Conservation (phyloP, 2,797 vertebrate genomes). For the Hephaestus fuliginosus region DNA sequence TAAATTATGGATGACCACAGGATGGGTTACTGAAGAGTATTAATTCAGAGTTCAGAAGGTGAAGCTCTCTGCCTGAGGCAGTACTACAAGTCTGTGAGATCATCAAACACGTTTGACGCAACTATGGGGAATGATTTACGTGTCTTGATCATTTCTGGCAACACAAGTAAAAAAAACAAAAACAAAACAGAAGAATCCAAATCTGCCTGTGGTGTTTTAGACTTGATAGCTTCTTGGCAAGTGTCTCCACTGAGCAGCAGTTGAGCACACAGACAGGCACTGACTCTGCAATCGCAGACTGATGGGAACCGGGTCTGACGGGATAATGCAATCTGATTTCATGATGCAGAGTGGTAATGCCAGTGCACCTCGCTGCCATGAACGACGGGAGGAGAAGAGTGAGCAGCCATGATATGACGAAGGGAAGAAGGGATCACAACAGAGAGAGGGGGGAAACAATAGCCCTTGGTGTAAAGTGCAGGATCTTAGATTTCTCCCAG, state of each 20-base stretch:
- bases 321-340: conserved; percentile 64
- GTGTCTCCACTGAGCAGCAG: conserved; percentile 20
- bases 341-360: conserved; percentile 52
- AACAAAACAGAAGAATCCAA: conserved; percentile 62
- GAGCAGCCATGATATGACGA: conserved; percentile 44
- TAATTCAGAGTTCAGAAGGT: conserved; percentile 34
- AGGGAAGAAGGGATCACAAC: conserved; percentile 15
- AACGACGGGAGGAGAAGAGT: conserved; percentile 39
- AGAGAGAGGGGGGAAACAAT: conserved; percentile 55
- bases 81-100: conserved; percentile 26
- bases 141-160: conserved; percentile 40
- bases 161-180: conserved; percentile 16
- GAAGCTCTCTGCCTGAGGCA: conserved; percentile 17
- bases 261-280: conserved; percentile 36
- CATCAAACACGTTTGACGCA: conserved; percentile 44
- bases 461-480: conserved; percentile 68
- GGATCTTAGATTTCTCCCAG: conserved; percentile 73
- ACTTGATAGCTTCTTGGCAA: conserved; percentile 62
- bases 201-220: conserved; percentile 52
- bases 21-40: conserved; percentile 42
- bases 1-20: conserved; percentile 31
- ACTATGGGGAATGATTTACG: conserved; percentile 48
- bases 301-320: conserved; percentile 41
- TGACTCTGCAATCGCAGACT: conserved; percentile 51
- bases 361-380: conserved; percentile 46